Percentiles rank a stretch among this genome's conserved stretches.
These are phyloP conservation scores for Lasioglossum zephyrum DNA, from an alignment of 2,888 invertebrate species.

Conservation along the genomic window DNA sequence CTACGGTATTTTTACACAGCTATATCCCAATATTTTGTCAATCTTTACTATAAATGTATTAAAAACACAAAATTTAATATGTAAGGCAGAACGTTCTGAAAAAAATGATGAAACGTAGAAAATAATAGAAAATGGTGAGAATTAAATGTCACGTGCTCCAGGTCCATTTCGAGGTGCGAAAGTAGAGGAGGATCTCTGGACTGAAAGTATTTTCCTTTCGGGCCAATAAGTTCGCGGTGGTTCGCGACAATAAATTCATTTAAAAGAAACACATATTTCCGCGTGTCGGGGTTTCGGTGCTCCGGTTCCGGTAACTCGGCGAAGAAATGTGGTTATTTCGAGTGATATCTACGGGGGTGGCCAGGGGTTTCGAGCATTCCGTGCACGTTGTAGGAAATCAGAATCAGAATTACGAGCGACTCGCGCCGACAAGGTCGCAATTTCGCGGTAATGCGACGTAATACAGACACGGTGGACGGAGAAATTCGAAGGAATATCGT, in stretches of 20 bases:
- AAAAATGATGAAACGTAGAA: neutral
- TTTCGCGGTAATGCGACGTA: slow-evolving; percentile 47
- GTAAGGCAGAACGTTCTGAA: neutral
- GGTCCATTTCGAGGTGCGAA: neutral
- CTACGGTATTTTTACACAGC: too few relatives aligned
- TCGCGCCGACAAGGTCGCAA: slow-evolving; percentile 43
- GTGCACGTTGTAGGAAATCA: slow-evolving; percentile 50
- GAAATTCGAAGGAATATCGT: slow-evolving; percentile 38
- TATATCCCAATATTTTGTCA: too few relatives aligned
- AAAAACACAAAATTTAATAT: too few relatives aligned
- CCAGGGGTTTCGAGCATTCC: slow-evolving; percentile 10
- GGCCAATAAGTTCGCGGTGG: neutral
- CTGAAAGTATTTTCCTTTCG: neutral
- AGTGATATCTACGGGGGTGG: neutral
- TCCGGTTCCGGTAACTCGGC: neutral
- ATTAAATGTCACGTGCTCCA: neutral
- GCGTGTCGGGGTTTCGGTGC: neutral
- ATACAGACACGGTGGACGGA: slow-evolving; percentile 9
- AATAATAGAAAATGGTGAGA: neutral
- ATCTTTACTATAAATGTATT: too few relatives aligned
- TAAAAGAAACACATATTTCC: neutral
- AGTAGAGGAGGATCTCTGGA: neutral
- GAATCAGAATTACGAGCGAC: slow-evolving; percentile 48
- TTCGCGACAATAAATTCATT: slow-evolving; percentile 20
- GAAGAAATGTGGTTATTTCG: slow-evolving; percentile 31